Evolutionary conservation across 2,888 invertebrate species (phyloP).

Genomic region (Xanthostigma xanthostigma): DNA sequence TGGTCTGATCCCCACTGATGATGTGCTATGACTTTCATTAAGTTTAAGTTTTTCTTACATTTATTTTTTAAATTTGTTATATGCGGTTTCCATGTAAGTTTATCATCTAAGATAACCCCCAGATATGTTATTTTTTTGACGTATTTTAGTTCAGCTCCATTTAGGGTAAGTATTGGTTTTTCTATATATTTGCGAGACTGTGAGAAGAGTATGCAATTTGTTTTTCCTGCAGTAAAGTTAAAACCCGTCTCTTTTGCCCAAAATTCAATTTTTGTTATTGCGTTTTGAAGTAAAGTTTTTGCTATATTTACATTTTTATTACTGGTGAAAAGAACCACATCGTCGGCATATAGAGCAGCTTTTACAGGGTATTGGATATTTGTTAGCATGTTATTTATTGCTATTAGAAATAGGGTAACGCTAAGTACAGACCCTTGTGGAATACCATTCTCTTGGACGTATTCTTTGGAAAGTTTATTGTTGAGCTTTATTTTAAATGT

Average conservation of each 20-base stretch:
- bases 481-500: conserved; percentile 6
- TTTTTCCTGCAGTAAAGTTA: conserved; percentile 9
- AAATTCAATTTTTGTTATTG: conserved; percentile 5
- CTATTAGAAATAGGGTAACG: conserved; percentile 11
- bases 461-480: neutral
- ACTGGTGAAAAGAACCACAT: conserved; percentile 7
- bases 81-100: too few relatives aligned
- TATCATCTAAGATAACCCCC: too few relatives aligned
- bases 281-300: conserved; percentile 6
- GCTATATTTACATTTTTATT: conserved; percentile 7
- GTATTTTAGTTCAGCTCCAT: too few relatives aligned
- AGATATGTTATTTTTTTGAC: too few relatives aligned
- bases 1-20: too few relatives aligned
- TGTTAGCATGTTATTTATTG: conserved; percentile 8
- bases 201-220: neutral
- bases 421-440: conserved; percentile 13
- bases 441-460: conserved; percentile 8
- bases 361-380: conserved; percentile 4
- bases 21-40: too few relatives aligned
- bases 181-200: too few relatives aligned
- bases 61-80: too few relatives aligned
- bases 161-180: too few relatives aligned
- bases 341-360: conserved; percentile 10
- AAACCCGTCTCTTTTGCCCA: conserved; percentile 7
- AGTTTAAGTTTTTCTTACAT: too few relatives aligned